Conservation (phyloP, 2,888 invertebrate genomes). For the Andrena bucephala region DNA sequence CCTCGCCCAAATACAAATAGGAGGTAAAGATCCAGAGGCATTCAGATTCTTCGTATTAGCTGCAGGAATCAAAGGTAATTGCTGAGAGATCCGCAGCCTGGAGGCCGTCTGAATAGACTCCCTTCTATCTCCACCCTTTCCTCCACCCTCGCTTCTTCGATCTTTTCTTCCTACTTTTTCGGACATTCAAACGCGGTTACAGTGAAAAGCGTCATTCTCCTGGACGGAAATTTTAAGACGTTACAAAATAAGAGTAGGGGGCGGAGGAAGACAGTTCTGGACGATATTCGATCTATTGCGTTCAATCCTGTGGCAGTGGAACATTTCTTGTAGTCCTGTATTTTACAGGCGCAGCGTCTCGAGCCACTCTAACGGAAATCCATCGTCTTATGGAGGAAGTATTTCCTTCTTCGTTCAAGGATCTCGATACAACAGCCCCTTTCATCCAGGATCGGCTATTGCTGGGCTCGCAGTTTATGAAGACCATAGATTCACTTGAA, state of each 20-base stretch:
- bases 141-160: slow-evolving; percentile 28
- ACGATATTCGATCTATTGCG: slow-evolving; percentile 28
- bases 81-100: slow-evolving; percentile 63
- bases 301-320: slow-evolving; percentile 23
- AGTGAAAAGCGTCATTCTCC: slow-evolving; percentile 51
- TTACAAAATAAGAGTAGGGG: slow-evolving; percentile 11
- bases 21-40: slow-evolving; percentile 42
- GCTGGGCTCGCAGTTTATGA: neutral
- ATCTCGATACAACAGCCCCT: neutral
- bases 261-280: slow-evolving; percentile 23
- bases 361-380: slow-evolving; percentile 5
- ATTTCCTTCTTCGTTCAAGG: neutral
- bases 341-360: neutral
- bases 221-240: slow-evolving; percentile 58
- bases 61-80: slow-evolving; percentile 73
- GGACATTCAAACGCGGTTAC: slow-evolving; percentile 64
- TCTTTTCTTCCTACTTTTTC: slow-evolving; percentile 38
- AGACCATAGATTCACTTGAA: neutral
- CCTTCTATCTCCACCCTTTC: slow-evolving; percentile 16
- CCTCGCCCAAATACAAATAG: slow-evolving; percentile 21
- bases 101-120: slow-evolving; percentile 61
- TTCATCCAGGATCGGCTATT: neutral
- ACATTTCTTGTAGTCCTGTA: neutral
- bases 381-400: neutral
- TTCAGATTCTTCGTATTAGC: slow-evolving; percentile 70